Conservation (phyloP, 2,113 vertebrate species). For the Polypterus senegalus region DNA sequence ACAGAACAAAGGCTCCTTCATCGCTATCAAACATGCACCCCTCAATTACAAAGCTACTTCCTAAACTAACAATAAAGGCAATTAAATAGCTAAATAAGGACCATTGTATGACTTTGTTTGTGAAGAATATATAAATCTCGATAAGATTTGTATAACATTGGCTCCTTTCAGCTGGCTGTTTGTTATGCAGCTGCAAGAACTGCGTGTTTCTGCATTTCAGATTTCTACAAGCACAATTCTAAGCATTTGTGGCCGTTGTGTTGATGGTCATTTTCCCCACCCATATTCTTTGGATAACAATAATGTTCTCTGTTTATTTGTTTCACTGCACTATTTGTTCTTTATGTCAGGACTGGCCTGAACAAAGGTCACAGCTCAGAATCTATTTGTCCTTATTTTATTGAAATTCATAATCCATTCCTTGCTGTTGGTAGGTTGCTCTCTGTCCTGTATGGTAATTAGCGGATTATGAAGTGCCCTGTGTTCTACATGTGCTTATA, state of each 20-base stretch:
- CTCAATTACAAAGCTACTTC: too few relatives aligned
- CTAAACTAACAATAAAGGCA: too few relatives aligned
- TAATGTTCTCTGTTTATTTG: slow-evolving; percentile 68
- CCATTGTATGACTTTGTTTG: too few relatives aligned
- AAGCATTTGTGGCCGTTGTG: slow-evolving; percentile 55
- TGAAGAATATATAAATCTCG: too few relatives aligned
- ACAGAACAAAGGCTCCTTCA: too few relatives aligned
- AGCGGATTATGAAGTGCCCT: too few relatives aligned
- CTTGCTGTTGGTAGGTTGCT: slow-evolving; percentile 19
- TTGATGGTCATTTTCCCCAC: slow-evolving; percentile 54
- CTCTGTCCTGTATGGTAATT: too few relatives aligned
- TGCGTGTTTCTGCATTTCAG: slow-evolving; percentile 42
- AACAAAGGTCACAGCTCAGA: slow-evolving; percentile 47
- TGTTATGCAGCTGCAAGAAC: slow-evolving; percentile 43
- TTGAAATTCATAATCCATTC: slow-evolving; percentile 24
- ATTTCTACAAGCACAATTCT: slow-evolving; percentile 41
- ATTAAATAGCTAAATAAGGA: too few relatives aligned
- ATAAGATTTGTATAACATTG: too few relatives aligned
- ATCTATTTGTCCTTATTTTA: slow-evolving; percentile 37
- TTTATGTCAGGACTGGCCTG: slow-evolving; percentile 44
- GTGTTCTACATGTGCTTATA: too few relatives aligned
- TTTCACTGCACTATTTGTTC: slow-evolving; percentile 52
- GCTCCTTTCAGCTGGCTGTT: slow-evolving; percentile 25
- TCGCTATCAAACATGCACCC: too few relatives aligned
- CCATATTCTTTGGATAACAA: slow-evolving; percentile 63